Base-by-base conservation (phyloP, 2,113 vertebrate genomes). In the Erpornis zantholeuca region DNA sequence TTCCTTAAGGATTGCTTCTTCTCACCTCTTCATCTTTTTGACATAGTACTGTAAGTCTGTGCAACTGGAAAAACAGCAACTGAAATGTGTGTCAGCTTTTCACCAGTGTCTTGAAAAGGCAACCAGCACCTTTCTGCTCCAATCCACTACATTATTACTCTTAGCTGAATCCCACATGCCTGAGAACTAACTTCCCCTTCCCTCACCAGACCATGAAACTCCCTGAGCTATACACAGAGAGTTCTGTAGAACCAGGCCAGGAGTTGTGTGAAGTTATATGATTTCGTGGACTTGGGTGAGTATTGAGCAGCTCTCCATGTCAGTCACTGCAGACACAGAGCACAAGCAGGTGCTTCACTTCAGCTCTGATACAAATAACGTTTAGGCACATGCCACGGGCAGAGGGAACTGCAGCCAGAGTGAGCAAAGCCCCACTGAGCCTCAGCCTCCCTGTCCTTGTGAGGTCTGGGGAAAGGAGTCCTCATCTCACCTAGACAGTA, bases 371-470 rank as follows among this genome's bases (percentile, higher is more conserved):
- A 12, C 7, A 54, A 52, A 0, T 5, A 53, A 28, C 17, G 15
- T 16, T 25, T 4, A 4, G 3, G 0, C 6, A 2, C 16, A 0
- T 9, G 15, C 25, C 25, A 21, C 0, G 2, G 29, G 60, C 38
- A 36, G 23, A 45, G 54, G 45, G 21, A 76, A 29, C 35, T 21
- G 12, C 0, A 0, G 66, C 36, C 24, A 23, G 31, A 22, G 65
- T 35, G 28, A 47, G 38, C 9, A 45, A 12, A 70, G 22, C 20
- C n/a, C 28, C 38, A 15, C 38, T 13, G 15, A 73, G 50, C 18
- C 42, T 27, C 80, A 64, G 27, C n/a, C 6, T 33, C 25, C 33
- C 11, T 3, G 1, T 27, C 36, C 31, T 28, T 16, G 8, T 1
- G 3, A 38, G 38, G 10, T 38, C 38, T 68, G 35, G 18, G 56